Base-by-base conservation (phyloP, 2,888 invertebrate species). In the Oscheius sp. region DNA sequence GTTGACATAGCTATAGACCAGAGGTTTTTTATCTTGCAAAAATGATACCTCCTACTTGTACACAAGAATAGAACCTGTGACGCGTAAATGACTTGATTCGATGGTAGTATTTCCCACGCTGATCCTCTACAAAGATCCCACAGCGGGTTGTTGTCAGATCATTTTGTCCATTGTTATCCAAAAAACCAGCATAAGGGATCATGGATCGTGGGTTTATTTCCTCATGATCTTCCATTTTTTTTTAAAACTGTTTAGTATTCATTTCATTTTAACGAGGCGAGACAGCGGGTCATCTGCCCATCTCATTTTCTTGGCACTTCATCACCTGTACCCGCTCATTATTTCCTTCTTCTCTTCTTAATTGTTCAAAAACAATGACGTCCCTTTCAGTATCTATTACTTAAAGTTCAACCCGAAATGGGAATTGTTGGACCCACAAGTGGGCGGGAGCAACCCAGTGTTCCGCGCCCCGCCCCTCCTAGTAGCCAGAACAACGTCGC, bases 331-430 rank as follows among this genome's bases (percentile, higher is more conserved):
- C 9, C 21, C 18, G 21, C 5, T 35, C 35, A 49, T 49, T 21
- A 18, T 49, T 49, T 18, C n/a, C 49, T 9, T 21, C 21, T 53
- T 49, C n/a, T 49, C 53, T 12, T 23, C 18, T 53, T 53, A 16
- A 18, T 16, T 53, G 53, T 53, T 9, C 35, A 9, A 35, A 35
- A 35, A 35, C 35, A 61, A 52, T 52, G 66, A 66, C 66, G 66
- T 66, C 52, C 35, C 35, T 27, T 49, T 46, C 13, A 66, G 66
- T 27, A 29, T 58, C 58, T 25, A n/a, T n/a, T n/a, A n/a, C 58
- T 43, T 29, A 52, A 66, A 66, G 66, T 66, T 66, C 66, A 66
- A 66, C 66, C 66, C 66, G 52, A 21, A 66, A 66, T 66, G 66
- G 66, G 66, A 66, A 66, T 66, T 66, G 66, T 27, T 29, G 66